Percentiles rank a stretch among this genome's conserved stretches.
These are phyloP conservation scores for Cephalopachus bancanus DNA, from an alignment of 2,797 vertebrate genomes.

Conservation along the genomic window DNA sequence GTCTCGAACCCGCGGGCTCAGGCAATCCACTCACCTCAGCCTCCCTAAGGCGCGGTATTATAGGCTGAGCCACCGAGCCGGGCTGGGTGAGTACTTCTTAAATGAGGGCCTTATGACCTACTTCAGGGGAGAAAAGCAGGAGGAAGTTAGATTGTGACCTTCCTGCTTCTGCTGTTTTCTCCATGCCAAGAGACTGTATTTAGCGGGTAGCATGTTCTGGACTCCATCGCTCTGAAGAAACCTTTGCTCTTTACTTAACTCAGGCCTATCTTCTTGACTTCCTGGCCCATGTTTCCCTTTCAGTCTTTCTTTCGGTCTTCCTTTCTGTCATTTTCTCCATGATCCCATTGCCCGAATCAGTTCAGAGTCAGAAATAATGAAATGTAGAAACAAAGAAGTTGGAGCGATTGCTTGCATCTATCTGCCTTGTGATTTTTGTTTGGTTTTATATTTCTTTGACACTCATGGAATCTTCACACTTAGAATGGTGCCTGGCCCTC, in stretches of 20 bases:
- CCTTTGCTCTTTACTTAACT: not conserved
- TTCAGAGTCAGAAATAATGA: constrained; percentile 25
- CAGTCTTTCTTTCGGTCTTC: not conserved
- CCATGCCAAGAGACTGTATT: not conserved
- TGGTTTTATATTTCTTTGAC: not conserved
- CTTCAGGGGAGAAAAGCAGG: not conserved
- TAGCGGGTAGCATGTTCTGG: not conserved
- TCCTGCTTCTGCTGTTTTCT: not conserved
- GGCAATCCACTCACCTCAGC: too few relatives aligned
- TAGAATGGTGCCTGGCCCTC: not conserved
- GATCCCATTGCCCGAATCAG: not conserved
- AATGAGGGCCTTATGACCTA: not conserved
- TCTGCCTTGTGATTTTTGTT: not conserved
- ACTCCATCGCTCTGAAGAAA: not conserved
- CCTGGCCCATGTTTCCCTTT: not conserved
- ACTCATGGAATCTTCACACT: not conserved
- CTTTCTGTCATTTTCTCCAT: not conserved
- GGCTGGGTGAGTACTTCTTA: not conserved
- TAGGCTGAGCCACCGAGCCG: too few relatives aligned
- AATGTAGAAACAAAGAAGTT: not conserved
- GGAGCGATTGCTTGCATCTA: not conserved
- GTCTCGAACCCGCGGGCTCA: too few relatives aligned
- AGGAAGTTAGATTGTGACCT: not conserved
- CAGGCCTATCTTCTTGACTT: not conserved
- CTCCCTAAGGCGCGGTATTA: too few relatives aligned